Evolutionary conservation across 1,140 invertebrate species (phyloP).

Genomic region (Maniola jurtina): DNA sequence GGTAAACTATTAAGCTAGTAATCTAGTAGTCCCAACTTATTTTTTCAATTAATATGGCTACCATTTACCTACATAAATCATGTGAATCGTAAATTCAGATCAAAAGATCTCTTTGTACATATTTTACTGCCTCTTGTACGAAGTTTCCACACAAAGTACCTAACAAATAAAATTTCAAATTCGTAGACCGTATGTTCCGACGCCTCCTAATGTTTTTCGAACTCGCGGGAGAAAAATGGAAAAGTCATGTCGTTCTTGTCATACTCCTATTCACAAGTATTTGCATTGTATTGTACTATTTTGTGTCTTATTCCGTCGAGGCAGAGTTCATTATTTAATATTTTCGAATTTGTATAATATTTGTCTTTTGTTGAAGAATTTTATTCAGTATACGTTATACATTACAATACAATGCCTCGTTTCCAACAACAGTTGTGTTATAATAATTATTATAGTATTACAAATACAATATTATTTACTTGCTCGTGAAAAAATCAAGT

Average conservation of each 20-base stretch:
- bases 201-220: constrained; percentile 14
- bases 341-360: not conserved
- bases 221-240: constrained; percentile 52
- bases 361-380: constrained; percentile 22
- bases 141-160: constrained; percentile 40
- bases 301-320: not conserved
- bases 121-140: constrained; percentile 37
- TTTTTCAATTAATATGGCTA: not conserved
- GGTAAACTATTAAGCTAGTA: no score
- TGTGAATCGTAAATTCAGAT: constrained; percentile 37
- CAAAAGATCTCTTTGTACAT: constrained; percentile 37
- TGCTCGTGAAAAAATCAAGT: not conserved
- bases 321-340: constrained; percentile 17
- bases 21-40: no score
- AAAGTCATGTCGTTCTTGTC: constrained; percentile 51
- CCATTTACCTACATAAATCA: constrained; percentile 14
- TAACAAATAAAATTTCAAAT: constrained; percentile 47
- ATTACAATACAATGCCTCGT: not conserved
- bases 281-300: constrained; percentile 4
- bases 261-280: constrained; percentile 29
- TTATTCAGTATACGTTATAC: constrained; percentile 16
- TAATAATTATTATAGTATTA: not conserved
- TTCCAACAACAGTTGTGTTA: not conserved
- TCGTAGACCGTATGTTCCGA: constrained; percentile 27
- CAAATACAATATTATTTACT: not conserved